These are phyloP conservation scores for Iguana delicatissima DNA, from an alignment of 2,797 vertebrate genomes.

Conservation along the genomic window DNA sequence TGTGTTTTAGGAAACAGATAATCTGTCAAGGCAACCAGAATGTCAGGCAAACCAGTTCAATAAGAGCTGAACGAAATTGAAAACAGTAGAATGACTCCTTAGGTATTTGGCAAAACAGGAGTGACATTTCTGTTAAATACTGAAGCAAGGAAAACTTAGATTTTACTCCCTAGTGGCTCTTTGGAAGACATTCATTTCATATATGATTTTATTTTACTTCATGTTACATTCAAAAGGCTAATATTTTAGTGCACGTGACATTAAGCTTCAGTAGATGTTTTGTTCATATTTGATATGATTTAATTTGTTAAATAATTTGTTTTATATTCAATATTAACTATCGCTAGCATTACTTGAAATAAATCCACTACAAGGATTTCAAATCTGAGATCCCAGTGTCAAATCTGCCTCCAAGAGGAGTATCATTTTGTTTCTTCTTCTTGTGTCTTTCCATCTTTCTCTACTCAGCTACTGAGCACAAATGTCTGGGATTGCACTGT, in stretches of 20 bases:
- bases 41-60: conserved; percentile 19
- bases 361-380: not conserved
- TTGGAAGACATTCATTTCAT: not conserved
- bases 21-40: conserved; percentile 8
- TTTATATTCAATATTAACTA: not conserved
- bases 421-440: not conserved
- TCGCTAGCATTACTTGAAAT: not conserved
- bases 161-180: not conserved
- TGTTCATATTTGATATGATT: not conserved
- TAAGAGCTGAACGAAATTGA: conserved; percentile 17
- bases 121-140: conserved; percentile 34
- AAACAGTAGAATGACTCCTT: conserved; percentile 17
- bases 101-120: not conserved
- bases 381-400: not conserved
- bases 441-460: not conserved
- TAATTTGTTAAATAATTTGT: not conserved
- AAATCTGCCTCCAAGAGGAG: not conserved
- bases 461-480: not conserved
- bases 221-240: not conserved
- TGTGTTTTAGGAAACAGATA: conserved; percentile 7
- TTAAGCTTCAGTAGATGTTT: not conserved
- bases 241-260: conserved; percentile 8
- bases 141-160: not conserved
- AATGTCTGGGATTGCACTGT: not conserved
- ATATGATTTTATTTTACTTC: conserved; percentile 5